phyloP scores from a whole-genome alignment of 2,888 invertebrate species.

The Mylabris sibirica region DNA sequence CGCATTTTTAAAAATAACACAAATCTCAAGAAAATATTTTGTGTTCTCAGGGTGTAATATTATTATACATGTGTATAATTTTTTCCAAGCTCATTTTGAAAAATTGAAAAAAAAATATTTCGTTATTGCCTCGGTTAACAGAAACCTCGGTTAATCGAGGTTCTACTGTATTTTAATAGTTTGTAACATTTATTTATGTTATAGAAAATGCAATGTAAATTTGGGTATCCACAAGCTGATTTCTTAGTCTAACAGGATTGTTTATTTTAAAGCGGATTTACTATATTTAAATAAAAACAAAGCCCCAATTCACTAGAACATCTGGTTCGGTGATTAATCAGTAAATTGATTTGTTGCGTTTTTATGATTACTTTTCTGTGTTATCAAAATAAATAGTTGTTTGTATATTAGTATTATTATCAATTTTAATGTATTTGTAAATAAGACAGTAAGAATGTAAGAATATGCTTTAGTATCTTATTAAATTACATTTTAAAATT shows the following conservation, averaged over 20 bases:
- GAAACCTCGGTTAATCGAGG: too few relatives aligned
- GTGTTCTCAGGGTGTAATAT: too few relatives aligned
- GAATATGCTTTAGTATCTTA: background rate
- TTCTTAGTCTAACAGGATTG: background rate
- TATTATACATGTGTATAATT: too few relatives aligned
- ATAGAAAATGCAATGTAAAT: too few relatives aligned
- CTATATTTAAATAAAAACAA: background rate
- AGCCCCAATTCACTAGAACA: background rate
- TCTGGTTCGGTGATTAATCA: background rate
- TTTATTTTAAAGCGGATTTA: background rate
- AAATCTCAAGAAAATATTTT: too few relatives aligned
- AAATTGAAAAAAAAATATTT: too few relatives aligned
- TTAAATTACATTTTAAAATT: background rate
- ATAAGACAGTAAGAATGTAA: background rate
- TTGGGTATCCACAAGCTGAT: background rate
- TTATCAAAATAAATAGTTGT: background rate
- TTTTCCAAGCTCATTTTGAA: too few relatives aligned
- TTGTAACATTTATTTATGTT: too few relatives aligned
- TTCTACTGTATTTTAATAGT: too few relatives aligned
- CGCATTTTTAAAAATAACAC: too few relatives aligned
- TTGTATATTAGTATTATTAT: background rate
- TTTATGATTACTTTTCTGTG: background rate
- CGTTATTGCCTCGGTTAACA: too few relatives aligned
- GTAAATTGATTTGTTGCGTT: background rate
- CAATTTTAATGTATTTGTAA: background rate